These are phyloP conservation scores for Plodia interpunctella DNA, from an alignment of 1,140 invertebrate genomes.

Conservation along the genomic window DNA sequence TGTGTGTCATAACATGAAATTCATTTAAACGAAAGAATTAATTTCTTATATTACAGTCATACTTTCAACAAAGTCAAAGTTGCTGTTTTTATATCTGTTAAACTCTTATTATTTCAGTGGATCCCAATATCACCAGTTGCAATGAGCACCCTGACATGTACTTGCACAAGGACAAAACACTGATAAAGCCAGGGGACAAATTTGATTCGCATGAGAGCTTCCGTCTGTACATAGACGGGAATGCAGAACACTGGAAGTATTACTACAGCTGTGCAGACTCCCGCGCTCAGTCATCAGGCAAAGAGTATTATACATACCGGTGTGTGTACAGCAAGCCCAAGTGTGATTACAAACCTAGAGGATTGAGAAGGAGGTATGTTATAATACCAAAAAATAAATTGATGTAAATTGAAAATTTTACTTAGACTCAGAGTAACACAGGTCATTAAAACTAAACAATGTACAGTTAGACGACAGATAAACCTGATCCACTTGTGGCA, in stretches of 20 bases:
- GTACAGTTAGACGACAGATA: too few relatives aligned
- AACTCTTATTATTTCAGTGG: constrained; percentile 8
- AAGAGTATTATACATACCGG: constrained; percentile 24
- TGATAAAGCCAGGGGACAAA: constrained; percentile 31
- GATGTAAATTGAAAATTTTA: too few relatives aligned
- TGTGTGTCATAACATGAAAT: too few relatives aligned
- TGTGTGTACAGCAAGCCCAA: constrained; percentile 26
- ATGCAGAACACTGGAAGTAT: constrained; percentile 32
- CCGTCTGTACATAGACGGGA: constrained; percentile 28
- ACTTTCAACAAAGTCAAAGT: too few relatives aligned
- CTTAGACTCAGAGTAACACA: too few relatives aligned
- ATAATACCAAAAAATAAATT: too few relatives aligned
- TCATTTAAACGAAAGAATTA: too few relatives aligned
- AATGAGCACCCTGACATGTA: constrained; percentile 21
- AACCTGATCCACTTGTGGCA: too few relatives aligned
- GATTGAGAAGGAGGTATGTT: constrained; percentile 25
- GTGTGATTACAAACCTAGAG: constrained; percentile 24
- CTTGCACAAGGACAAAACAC: constrained; percentile 25
- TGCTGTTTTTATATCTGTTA: neutral
- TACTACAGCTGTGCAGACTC: constrained; percentile 29
- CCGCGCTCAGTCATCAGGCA: constrained; percentile 18
- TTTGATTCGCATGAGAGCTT: constrained; percentile 27
- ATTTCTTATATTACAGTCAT: too few relatives aligned
- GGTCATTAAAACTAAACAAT: too few relatives aligned
- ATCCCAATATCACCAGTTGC: constrained; percentile 14